These are phyloP conservation scores for Hemicordylus capensis DNA, from an alignment of 2,113 vertebrate genomes.

Conservation along the genomic window DNA sequence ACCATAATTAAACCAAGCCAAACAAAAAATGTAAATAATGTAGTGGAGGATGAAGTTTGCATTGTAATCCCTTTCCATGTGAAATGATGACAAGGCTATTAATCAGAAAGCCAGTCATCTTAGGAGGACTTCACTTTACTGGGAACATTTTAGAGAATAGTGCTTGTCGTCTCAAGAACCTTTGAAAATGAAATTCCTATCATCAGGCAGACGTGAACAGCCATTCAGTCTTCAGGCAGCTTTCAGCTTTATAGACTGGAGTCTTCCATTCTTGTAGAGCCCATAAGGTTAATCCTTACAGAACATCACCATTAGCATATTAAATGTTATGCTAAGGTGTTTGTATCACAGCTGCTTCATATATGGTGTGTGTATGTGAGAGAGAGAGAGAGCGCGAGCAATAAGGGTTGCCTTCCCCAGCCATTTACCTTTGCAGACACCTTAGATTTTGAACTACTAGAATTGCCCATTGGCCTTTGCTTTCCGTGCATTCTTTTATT, in stretches of 20 bases:
- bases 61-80: background rate
- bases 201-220: background rate
- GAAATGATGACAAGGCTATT: background rate
- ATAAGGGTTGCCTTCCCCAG: background rate
- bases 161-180: background rate
- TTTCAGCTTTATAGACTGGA: background rate
- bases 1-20: background rate
- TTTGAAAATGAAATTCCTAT: background rate
- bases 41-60: background rate
- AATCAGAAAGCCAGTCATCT: background rate
- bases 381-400: background rate
- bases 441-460: background rate
- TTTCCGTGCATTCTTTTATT: background rate
- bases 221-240: background rate
- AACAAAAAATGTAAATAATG: background rate
- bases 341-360: background rate
- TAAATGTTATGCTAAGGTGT: background rate
- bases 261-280: background rate
- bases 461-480: background rate
- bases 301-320: conserved; percentile 6
- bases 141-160: background rate
- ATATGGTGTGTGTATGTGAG: background rate
- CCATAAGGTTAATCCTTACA: background rate
- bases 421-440: background rate
- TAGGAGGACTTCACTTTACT: background rate